A percentile compares a stretch with the other conserved stretches of the same genome.
Evolutionary conservation across 1,140 invertebrate species (phyloP).

Genomic region (Cydia amplana): DNA sequence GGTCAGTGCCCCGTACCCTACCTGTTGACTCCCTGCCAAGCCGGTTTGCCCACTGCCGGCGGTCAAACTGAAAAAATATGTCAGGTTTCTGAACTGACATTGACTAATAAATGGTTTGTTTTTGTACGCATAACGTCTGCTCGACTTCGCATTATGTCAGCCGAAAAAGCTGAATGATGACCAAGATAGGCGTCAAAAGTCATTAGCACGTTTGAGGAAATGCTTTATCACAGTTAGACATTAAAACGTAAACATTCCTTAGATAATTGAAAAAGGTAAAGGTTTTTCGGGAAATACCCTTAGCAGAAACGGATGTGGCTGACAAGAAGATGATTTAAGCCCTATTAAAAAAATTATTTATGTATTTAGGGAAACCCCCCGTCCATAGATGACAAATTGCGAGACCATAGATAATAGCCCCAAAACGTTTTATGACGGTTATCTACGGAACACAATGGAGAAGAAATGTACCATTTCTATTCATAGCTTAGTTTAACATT

Average conservation of each 20-base stretch:
- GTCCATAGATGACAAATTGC: constrained; percentile 12
- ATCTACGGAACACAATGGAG: constrained; percentile 7
- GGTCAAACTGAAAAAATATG: constrained; percentile 52
- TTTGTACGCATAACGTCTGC: constrained; percentile 33
- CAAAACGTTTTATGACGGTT: constrained; percentile 4
- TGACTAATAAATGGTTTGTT: constrained; percentile 43
- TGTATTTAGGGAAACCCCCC: constrained; percentile 12
- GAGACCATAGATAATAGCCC: background rate
- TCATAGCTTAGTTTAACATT: constrained; percentile 27
- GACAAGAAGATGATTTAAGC: constrained; percentile 7
- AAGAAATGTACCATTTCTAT: background rate
- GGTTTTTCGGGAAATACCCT: background rate
- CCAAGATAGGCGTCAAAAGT: background rate
- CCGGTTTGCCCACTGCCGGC: constrained; percentile 61
- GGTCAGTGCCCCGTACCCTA: constrained; percentile 74
- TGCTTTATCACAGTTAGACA: no score
- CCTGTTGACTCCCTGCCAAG: constrained; percentile 70
- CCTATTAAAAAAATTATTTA: constrained; percentile 6
- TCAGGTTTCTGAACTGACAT: constrained; percentile 49
- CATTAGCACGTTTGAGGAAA: background rate
- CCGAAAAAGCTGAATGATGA: constrained; percentile 10
- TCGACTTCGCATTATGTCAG: constrained; percentile 7
- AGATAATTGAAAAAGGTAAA: background rate
- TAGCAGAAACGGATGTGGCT: background rate
- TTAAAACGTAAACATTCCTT: background rate